Percentiles rank a stretch among this genome's conserved stretches.
These are phyloP conservation scores for Acanthosepion lycidas DNA, from an alignment of 2,888 invertebrate genomes.

Conservation along the genomic window DNA sequence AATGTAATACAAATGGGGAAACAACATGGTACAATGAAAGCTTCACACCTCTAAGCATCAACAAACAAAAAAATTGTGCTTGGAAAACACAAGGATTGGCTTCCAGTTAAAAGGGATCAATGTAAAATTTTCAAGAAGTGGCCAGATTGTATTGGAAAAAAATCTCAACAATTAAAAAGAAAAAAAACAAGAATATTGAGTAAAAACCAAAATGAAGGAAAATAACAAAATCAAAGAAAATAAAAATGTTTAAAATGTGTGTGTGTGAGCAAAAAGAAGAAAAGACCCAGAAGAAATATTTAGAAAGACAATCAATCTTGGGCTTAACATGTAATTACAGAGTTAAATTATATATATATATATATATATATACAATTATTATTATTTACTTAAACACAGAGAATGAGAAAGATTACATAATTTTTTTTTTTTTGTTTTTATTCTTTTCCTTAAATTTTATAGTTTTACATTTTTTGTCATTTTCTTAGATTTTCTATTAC, in stretches of 20 bases:
- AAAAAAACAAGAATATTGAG: not conserved
- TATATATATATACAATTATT: too few relatives aligned
- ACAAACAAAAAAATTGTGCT: not conserved
- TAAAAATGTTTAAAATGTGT: not conserved
- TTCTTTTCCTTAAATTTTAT: too few relatives aligned
- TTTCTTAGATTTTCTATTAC: not conserved
- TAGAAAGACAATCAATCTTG: not conserved
- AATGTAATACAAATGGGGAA: not conserved
- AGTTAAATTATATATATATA: not conserved
- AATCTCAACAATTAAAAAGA: not conserved
- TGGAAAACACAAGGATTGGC: not conserved
- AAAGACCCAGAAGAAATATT: not conserved
- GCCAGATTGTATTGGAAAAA: not conserved
- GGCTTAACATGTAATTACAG: conserved; percentile 1
- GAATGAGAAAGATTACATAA: not conserved
- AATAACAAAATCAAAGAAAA: not conserved
- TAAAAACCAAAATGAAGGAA: not conserved
- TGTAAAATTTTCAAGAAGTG: not conserved
- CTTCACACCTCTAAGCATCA: not conserved
- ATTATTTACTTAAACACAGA: too few relatives aligned
- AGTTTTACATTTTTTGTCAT: not conserved
- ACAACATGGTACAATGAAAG: not conserved
- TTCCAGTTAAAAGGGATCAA: not conserved
- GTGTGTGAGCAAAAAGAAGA: too few relatives aligned
- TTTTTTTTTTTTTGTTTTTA: not conserved